phyloP scores from a whole-genome alignment of 2,797 vertebrate genomes.

The Clarias fuscus region DNA sequence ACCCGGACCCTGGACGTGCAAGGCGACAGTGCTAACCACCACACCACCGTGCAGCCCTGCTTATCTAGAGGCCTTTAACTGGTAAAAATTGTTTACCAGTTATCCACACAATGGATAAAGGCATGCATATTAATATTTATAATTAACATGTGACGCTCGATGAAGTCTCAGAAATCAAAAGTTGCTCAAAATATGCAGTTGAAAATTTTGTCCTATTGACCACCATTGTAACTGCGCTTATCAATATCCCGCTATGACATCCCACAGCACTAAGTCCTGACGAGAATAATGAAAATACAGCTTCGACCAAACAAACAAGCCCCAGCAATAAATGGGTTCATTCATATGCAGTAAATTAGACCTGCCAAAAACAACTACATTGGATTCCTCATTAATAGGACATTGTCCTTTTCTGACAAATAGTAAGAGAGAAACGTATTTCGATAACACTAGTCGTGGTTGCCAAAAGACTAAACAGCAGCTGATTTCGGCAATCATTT shows the following conservation, averaged over 20 bases:
- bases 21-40: too few species aligned
- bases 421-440: not conserved
- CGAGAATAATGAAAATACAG: not conserved
- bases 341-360: not conserved
- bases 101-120: not conserved
- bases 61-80: too few species aligned
- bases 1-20: too few species aligned
- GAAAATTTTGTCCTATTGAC: not conserved
- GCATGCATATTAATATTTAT: not conserved
- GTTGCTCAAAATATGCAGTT: not conserved
- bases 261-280: not conserved
- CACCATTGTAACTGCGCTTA: not conserved
- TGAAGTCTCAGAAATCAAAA: not conserved
- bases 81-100: not conserved
- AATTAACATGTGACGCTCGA: not conserved
- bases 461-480: not conserved
- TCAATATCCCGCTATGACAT: not conserved
- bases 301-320: not conserved
- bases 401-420: not conserved
- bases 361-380: not conserved
- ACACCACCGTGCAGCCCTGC: too few species aligned
- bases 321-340: not conserved
- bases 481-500: not conserved
- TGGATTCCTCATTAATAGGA: not conserved
- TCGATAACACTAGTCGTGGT: not conserved